These are phyloP conservation scores for Bufo bufo DNA, from an alignment of 2,113 vertebrate species.

Conservation along the genomic window DNA sequence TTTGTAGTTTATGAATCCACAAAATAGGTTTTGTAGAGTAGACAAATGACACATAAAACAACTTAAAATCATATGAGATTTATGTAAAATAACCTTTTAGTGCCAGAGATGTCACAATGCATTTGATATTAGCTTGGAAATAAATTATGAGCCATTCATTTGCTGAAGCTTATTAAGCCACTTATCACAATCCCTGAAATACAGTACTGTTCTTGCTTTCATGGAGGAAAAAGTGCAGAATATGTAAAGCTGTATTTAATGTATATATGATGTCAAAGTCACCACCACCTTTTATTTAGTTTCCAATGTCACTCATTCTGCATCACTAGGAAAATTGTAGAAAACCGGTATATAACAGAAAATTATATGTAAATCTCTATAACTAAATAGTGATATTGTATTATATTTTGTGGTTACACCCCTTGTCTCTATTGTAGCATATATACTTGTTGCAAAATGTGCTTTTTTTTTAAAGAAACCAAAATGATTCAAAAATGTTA, in stretches of 20 bases:
- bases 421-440: no score
- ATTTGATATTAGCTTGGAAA: conserved; percentile 11
- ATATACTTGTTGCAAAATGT: no score
- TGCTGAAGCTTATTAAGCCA: not conserved
- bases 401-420: no score
- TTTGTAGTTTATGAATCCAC: conserved; percentile 11
- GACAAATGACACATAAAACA: conserved; percentile 21
- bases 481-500: no score
- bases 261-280: no score
- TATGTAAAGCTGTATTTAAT: not conserved
- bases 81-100: conserved; percentile 23
- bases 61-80: conserved; percentile 11
- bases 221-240: not conserved
- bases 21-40: not conserved
- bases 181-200: not conserved
- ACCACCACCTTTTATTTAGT: no score
- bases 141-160: conserved; percentile 3
- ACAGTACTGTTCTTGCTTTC: not conserved
- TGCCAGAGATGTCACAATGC: conserved; percentile 24
- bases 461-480: no score
- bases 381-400: no score
- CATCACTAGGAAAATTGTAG: no score
- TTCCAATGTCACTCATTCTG: no score
- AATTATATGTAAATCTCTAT: no score
- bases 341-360: no score